Evolutionary conservation across 2,888 invertebrate species (phyloP).

Genomic region (Ellobium chinense): DNA sequence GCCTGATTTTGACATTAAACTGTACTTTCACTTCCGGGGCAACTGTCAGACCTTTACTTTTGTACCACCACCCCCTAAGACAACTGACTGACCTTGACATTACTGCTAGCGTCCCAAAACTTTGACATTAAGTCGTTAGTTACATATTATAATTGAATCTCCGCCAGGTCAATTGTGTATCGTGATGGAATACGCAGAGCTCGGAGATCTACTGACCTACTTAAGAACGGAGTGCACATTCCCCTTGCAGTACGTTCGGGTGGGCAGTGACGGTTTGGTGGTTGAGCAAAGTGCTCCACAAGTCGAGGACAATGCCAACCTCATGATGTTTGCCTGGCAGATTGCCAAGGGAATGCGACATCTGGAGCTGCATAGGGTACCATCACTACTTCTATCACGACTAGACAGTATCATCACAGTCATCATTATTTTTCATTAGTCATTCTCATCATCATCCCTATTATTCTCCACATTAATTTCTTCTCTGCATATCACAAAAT

Average conservation of each 20-base stretch:
- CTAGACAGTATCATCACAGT: too few species aligned
- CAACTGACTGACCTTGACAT: too few species aligned
- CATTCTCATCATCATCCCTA: too few species aligned
- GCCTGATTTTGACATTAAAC: too few species aligned
- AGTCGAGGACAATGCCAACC: constrained; percentile 51
- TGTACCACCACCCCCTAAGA: background rate
- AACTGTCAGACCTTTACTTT: background rate
- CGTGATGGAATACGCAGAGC: constrained; percentile 59
- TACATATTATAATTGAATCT: too few species aligned
- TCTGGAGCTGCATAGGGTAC: constrained; percentile 52
- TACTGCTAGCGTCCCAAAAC: too few species aligned
- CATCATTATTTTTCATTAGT: too few species aligned
- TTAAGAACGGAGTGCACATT: constrained; percentile 48
- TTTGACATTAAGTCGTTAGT: too few species aligned
- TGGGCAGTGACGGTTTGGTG: constrained; percentile 50
- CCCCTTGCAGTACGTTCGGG: constrained; percentile 50
- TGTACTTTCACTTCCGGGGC: too few species aligned
- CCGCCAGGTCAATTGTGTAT: constrained; percentile 57
- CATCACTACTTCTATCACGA: background rate
- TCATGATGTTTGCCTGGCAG: constrained; percentile 60
- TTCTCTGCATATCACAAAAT: too few species aligned
- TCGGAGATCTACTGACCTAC: constrained; percentile 58
- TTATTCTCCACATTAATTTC: too few species aligned
- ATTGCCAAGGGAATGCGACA: constrained; percentile 59
- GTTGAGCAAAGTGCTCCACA: constrained; percentile 49